Percentiles rank a stretch among this genome's conserved stretches.
Evolutionary conservation across 2,888 invertebrate genomes (phyloP).

Genomic region (Parochlus steinenii): DNA sequence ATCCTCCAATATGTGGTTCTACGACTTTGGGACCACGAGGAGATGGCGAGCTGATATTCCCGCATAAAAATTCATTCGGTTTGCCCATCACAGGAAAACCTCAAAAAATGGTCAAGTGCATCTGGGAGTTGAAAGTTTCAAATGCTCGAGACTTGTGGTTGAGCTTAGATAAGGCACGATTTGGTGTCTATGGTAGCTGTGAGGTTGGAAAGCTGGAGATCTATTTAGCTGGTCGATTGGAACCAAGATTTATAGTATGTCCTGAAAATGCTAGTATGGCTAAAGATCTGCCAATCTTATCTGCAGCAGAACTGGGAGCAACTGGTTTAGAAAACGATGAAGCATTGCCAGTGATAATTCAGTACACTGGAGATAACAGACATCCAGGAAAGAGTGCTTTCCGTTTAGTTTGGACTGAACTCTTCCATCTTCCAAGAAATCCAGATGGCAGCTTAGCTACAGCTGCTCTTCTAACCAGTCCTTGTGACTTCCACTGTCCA

Average conservation of each 20-base stretch:
- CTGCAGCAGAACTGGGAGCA: slow-evolving; percentile 56
- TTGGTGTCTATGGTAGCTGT: slow-evolving; percentile 60
- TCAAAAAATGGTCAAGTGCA: slow-evolving; percentile 54
- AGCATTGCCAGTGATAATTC: slow-evolving; percentile 48
- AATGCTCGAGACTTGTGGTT: slow-evolving; percentile 73
- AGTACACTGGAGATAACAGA: slow-evolving; percentile 57
- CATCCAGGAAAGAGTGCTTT: slow-evolving; percentile 65
- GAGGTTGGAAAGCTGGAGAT: slow-evolving; percentile 77
- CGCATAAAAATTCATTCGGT: slow-evolving; percentile 63
- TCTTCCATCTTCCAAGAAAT: slow-evolving; percentile 71
- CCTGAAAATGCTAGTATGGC: slow-evolving; percentile 73
- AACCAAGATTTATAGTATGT: slow-evolving; percentile 66
- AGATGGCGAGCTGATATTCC: slow-evolving; percentile 77
- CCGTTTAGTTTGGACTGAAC: slow-evolving; percentile 79
- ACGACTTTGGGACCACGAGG: slow-evolving; percentile 61
- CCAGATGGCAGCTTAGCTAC: slow-evolving; percentile 65
- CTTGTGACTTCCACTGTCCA: slow-evolving; percentile 77
- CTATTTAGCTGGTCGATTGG: slow-evolving; percentile 50
- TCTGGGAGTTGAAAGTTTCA: slow-evolving; percentile 69
- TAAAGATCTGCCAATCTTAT: slow-evolving; percentile 61
- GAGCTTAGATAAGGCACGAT: slow-evolving; percentile 72
- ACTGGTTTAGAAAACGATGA: slow-evolving; percentile 39
- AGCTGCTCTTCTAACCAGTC: slow-evolving; percentile 53
- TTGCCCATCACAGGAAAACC: slow-evolving; percentile 38
- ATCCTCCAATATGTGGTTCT: slow-evolving; percentile 76